phyloP scores from a whole-genome alignment of 2,113 vertebrate genomes.

The Lagopus muta region DNA sequence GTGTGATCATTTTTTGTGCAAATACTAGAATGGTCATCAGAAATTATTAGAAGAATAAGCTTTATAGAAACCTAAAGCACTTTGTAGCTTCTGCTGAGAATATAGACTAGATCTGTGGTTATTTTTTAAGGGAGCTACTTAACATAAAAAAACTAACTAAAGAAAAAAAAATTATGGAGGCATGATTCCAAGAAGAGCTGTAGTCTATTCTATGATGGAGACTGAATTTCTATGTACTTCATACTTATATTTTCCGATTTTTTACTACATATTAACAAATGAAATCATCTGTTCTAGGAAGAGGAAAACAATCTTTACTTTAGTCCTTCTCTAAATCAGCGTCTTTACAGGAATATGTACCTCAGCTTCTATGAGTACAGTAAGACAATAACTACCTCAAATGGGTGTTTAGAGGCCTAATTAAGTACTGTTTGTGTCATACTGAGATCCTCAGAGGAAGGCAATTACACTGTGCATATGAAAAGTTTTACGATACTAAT shows the following conservation, averaged over 20 bases:
- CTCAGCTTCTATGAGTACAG: not conserved
- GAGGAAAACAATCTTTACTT: not conserved
- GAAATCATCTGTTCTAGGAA: not conserved
- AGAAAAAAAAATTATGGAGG: not conserved
- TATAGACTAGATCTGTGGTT: not conserved
- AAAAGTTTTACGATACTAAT: constrained; percentile 41
- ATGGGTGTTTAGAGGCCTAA: constrained; percentile 18
- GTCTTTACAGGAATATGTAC: not conserved
- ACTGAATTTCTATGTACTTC: not conserved
- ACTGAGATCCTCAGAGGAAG: constrained; percentile 26
- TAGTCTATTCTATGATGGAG: not conserved
- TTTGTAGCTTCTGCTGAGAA: not conserved
- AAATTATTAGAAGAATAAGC: not conserved
- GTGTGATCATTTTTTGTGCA: not conserved
- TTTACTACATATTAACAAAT: not conserved
- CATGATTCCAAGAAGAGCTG: not conserved
- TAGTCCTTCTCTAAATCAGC: not conserved
- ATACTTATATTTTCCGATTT: not conserved
- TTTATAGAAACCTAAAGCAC: not conserved
- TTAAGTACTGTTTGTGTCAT: constrained; percentile 43
- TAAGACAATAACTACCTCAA: constrained; percentile 28
- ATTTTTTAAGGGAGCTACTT: not conserved
- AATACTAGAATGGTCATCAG: not conserved
- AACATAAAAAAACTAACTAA: not conserved
- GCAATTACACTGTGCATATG: not conserved